Evolutionary conservation across 2,113 vertebrate genomes (phyloP), one percentile per base, ranked within the genome.

Genomic region (Coreoperca whiteheadi): DNA sequence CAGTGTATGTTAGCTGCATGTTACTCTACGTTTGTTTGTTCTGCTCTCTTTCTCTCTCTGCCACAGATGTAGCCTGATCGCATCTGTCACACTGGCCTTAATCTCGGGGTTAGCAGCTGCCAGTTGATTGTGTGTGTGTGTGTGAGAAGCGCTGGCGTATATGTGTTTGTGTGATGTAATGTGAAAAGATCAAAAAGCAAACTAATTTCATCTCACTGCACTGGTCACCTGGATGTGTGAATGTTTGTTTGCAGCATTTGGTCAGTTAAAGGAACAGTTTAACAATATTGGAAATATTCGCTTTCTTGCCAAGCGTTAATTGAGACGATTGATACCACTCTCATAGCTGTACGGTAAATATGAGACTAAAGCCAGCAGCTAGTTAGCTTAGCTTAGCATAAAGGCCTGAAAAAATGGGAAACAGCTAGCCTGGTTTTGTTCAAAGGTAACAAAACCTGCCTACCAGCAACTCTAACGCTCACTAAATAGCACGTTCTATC

Each of bases 41-140:
- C 90, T 90, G 86, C 86, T 90, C 87, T 77, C 78, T 82, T 86
- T 88, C 85, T 82, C 77, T 78, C 76, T 88, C 88, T 67, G 91
- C 84, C 88, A 69, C 92, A 94, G 92, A 94, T 91, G 91, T 84
- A 93, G 85, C 87, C 86, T 85, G 84, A 93, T 92, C 88, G 84
- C 64, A 88, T 92, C 90, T 84, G 91, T 92, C 91, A 91, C 90
- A 79, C 88, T 91, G 92, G 88, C 88, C 91, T 93, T 94, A 94
- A 94, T 94, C 91, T 92, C 76, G 3, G 82, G 87, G 89, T 89
- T 84, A 91, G 91, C 92, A 92, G 89, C 91, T 93, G 93, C 86
- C 77, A 53, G 69, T 80, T 67, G 75, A 74, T 64, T 88, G 60
- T 80, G 74, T 81, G 61, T 25, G 64, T 34, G 65, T 43, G 30